A percentile compares a stretch with the other conserved stretches of the same genome.
Conservation (phyloP, 2,888 invertebrate genomes). For the Drosophila quinaria region DNA sequence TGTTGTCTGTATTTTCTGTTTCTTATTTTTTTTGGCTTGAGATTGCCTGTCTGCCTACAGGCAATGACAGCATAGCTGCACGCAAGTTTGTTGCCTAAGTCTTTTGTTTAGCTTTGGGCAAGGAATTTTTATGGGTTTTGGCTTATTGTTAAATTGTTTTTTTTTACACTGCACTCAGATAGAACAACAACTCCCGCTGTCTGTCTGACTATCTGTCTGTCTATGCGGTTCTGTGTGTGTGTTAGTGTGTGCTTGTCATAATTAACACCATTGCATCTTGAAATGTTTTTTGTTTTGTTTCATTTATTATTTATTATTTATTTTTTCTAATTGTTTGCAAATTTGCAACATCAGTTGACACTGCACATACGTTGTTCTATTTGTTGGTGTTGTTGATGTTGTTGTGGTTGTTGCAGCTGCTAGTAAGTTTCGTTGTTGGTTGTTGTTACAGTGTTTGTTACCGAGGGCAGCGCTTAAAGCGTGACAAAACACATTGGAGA, state of each 20-base stretch:
- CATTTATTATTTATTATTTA: conserved; percentile 24
- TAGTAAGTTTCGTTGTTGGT: conserved; percentile 20
- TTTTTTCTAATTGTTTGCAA: conserved; percentile 3
- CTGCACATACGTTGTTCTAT: conserved; percentile 66
- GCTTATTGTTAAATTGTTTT: conserved; percentile 17
- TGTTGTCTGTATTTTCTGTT: conserved; percentile 25
- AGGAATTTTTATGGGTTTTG: conserved; percentile 53
- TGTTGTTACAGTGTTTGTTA: conserved; percentile 26
- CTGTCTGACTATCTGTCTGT: neutral
- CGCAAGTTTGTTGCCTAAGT: conserved; percentile 77
- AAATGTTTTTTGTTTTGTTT: conserved; percentile 17
- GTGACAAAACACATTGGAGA: conserved; percentile 86
- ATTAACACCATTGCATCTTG: conserved; percentile 47
- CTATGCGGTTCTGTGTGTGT: conserved; percentile 6
- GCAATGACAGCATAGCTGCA: conserved; percentile 65
- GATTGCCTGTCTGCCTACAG: conserved; percentile 49
- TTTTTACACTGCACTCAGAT: conserved; percentile 24
- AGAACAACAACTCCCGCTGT: conserved; percentile 25
- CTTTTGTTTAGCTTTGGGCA: conserved; percentile 64
- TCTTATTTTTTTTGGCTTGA: conserved; percentile 31
- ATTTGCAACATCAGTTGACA: conserved; percentile 53
- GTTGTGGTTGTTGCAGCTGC: conserved; percentile 26
- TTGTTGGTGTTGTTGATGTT: conserved; percentile 14
- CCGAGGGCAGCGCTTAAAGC: conserved; percentile 77
- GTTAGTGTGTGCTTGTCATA: conserved; percentile 22